Base-by-base conservation (phyloP, 2,113 vertebrate species). In the Cyprinodon variegatus region DNA sequence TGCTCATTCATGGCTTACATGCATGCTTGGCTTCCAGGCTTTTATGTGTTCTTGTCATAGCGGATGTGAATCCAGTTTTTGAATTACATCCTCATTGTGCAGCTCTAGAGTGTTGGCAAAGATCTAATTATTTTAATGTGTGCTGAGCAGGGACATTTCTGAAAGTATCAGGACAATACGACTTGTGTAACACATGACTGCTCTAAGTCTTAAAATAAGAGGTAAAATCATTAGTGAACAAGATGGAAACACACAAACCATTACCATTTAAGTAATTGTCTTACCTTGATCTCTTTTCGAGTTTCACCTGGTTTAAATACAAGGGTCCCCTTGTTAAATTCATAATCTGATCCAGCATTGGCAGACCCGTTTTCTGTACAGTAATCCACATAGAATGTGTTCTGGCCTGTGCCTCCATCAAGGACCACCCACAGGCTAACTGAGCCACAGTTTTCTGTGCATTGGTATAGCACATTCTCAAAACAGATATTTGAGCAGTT, bases 291-390 rank as follows among this genome's bases (percentile, higher is more conserved):
- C 77, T 94, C 94, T 74, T 94, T 93, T 46, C 74, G 86, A 1
- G 71, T 92, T 60, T 94, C 94, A 8, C 91, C 94, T 0, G 94
- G 94, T 60, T 93, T 93, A 82, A 96, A 96, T 61, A 92, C 73
- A 37, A 94, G 67, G 0, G 91, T 92, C 64, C 90, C 92, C 70
- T 90, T 84, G 63, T 83, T 89, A 85, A 95, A 95, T 78, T 96
- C 95, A 10, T 95, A 99, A 82, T 99, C 97, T 0, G 95, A 94
- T 1, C 96, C 97, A 0, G 97, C 96, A 74, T 96, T 97, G 78
- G 97, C 97, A 0, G 97, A 98, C 46, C 97, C 97, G 11, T 98
- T 97, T 83, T 99, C 97, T 0, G 97, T 98, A 78, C 92, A 93
- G 93, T 98, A 99, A 86, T 98, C 96, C 77, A 98, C 96, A 46